Base-by-base conservation (phyloP, 2,888 invertebrate species). In the Hypolimnas misippus region DNA sequence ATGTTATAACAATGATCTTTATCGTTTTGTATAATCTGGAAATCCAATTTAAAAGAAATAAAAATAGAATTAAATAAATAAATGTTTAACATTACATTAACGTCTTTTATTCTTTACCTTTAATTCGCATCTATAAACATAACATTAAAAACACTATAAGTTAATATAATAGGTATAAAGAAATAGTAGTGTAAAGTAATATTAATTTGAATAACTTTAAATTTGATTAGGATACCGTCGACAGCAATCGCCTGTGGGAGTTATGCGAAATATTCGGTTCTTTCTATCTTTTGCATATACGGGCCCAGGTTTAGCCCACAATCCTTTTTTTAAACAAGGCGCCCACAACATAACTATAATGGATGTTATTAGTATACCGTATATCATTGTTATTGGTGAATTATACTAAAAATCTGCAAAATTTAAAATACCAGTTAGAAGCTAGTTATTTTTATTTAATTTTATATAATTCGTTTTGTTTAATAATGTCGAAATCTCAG, bases 251-350 rank as follows among this genome's bases (percentile, higher is more conserved):
- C 80, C 77, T 0, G 84, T 81, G 0, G 86, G 76, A 0, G 79
- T 82, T 29, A 87, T 81, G 29, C 70, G 70, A 60, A 78, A 87
- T 5, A 83, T 53, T 5, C 87, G 72, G 64, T 86, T 84, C 54
- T 76, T 79, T 33, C 87, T 75, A 56, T 87, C 87, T 54, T 74
- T 81, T 1, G 85, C 87, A 66, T 76, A 85, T 8, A 86, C 82
- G 0, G 81, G 78, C 0, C 77, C 79, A 0, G 76, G 76, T 1
- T 66, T 44, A 0, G 78, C 66, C 72, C 78, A 85, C 12, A 79
- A 5, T 3, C 81, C 85, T 65, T 70, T 69, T 61, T 68, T 77
- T 6, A 87, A 12, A 65, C 87, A 88, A 2, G 87, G 87, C 1
- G 75, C 63, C 87, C 87, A 88, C 70, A 84, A 64, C 0, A 77